Base-by-base conservation (phyloP, 2,113 vertebrate species). In the Sinocyclocheilus anophthalmus region DNA sequence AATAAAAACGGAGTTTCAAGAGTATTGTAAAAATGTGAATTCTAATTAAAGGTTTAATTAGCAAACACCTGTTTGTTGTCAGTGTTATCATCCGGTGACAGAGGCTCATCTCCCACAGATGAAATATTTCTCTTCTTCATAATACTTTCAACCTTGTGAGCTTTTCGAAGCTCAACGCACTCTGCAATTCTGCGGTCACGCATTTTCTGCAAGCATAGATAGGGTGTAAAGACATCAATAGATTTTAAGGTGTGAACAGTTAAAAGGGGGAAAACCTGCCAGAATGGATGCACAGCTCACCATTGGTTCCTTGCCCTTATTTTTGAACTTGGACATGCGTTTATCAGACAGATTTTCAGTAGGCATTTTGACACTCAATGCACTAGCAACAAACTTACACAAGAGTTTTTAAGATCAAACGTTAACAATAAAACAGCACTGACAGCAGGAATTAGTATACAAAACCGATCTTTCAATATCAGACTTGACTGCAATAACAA, bases 101-200 rank as follows among this genome's bases (percentile, higher is more conserved):
- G 7, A 0, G 10, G 86, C 1, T 94, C 94, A 65, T 82, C 83
- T 50, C 91, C 92, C 1, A 93, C 81, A 6, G 84, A 45, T 0
- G 92, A 93, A 57, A 98, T 91, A 37, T 94, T 96, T 11, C 97
- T 95, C 83, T 95, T 95, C 89, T 99, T 98, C 84, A 97, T 70
- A 45, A 96, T 94, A 87, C 94, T 95, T 18, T 98, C 96, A 2
- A 96, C 92, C 88, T 96, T 97, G 73, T 94, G 95, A 37, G 95
- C 94, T 91, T 98, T 98, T 0, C 96, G 94, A 85, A 99, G 94
- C 90, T 97, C 94, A 0, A 97, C 57, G 2, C 79, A 95, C 81
- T 93, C 90, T 0, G 93, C 90, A 3, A 94, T 91, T 39, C 96
- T 91, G 83, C 95, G 96, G 20, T 95, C 95, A 13, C 96, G 90